Evolutionary conservation across 2,888 invertebrate species (phyloP).

Genomic region (Anthophora plumipes): DNA sequence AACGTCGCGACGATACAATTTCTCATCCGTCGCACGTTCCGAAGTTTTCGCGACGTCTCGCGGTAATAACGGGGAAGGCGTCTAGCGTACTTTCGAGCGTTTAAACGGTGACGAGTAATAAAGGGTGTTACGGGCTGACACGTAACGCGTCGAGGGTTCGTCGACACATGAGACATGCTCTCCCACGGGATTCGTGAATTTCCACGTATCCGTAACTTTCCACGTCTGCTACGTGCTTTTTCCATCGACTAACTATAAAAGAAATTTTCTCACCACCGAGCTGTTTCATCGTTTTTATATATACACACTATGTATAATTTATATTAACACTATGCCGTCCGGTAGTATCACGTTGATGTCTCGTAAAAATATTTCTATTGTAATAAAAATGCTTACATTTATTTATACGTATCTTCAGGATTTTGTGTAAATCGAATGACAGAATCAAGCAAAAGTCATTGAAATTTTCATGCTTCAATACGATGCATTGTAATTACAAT

Average conservation of each 20-base stretch:
- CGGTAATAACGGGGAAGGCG: conserved; percentile 59
- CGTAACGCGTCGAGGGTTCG: conserved; percentile 46
- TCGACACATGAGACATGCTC: conserved; percentile 50
- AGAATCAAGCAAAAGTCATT: too few relatives aligned
- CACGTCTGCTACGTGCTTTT: not conserved
- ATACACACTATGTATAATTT: too few relatives aligned
- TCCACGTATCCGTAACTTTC: not conserved
- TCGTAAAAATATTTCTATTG: too few relatives aligned
- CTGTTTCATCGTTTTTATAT: too few relatives aligned
- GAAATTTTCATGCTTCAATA: too few relatives aligned
- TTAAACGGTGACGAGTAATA: conserved; percentile 66
- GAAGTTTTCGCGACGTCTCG: conserved; percentile 44
- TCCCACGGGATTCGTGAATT: conserved; percentile 32
- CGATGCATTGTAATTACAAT: too few relatives aligned
- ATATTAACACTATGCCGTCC: too few relatives aligned
- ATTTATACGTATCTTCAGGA: too few relatives aligned
- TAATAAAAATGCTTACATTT: too few relatives aligned
- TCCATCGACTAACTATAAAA: not conserved
- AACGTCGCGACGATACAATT: conserved; percentile 46
- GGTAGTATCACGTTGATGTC: too few relatives aligned
- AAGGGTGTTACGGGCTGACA: conserved; percentile 53
- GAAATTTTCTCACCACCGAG: too few relatives aligned
- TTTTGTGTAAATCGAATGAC: too few relatives aligned
- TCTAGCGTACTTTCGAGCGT: conserved; percentile 59
- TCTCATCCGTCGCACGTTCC: conserved; percentile 59